A percentile compares a stretch with the other conserved stretches of the same genome.
These are phyloP conservation scores for Cyclargus thomasi DNA, from an alignment of 1,140 invertebrate genomes.

Conservation along the genomic window DNA sequence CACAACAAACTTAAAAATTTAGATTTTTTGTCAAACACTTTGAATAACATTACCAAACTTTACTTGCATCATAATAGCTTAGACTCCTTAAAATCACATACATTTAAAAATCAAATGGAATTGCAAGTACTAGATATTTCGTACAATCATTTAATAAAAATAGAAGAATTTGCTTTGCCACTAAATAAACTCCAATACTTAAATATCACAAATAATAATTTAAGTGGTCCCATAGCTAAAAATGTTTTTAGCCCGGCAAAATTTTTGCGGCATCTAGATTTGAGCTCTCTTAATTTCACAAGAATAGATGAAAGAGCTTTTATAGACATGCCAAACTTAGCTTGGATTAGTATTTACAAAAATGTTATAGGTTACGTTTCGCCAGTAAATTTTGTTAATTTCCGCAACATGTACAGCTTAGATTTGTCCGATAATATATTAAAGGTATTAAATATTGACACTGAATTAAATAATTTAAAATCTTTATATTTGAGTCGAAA, in stretches of 20 bases:
- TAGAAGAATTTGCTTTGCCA: slow-evolving; percentile 44
- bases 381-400: slow-evolving; percentile 41
- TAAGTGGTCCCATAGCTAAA: slow-evolving; percentile 37
- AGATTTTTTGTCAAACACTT: slow-evolving; percentile 37
- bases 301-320: slow-evolving; percentile 46
- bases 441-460: slow-evolving; percentile 32
- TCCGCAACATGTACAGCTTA: slow-evolving; percentile 51
- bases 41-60: slow-evolving; percentile 42
- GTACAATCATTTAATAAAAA: slow-evolving; percentile 40
- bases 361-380: slow-evolving; percentile 46
- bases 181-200: slow-evolving; percentile 51
- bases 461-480: slow-evolving; percentile 36
- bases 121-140: slow-evolving; percentile 50
- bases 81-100: slow-evolving; percentile 25
- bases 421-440: slow-evolving; percentile 52
- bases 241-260: slow-evolving; percentile 46
- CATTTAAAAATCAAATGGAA: slow-evolving; percentile 38
- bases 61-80: slow-evolving; percentile 48
- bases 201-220: slow-evolving; percentile 41
- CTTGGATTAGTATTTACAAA: slow-evolving; percentile 50
- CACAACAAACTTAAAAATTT: slow-evolving; percentile 41
- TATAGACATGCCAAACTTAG: slow-evolving; percentile 41
- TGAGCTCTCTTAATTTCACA: slow-evolving; percentile 46
- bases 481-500: slow-evolving; percentile 53
- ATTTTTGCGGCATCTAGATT: slow-evolving; percentile 47